Percentiles rank a stretch among this genome's conserved stretches.
Conservation (phyloP, 2,888 invertebrate species). For the Clitarchus hookeri region DNA sequence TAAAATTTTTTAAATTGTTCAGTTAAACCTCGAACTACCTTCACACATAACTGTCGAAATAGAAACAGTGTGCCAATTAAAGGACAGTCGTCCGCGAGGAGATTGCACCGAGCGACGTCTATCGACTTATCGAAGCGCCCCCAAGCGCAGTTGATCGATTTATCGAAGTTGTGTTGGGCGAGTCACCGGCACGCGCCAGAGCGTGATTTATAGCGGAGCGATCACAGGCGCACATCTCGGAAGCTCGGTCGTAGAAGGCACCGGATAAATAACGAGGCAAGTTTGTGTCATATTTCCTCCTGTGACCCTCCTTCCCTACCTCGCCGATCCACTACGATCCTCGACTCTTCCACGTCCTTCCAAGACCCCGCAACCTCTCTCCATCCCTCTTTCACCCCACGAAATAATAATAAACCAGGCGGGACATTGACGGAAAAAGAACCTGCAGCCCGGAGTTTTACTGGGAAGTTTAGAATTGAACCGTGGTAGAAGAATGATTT, state of each 20-base stretch:
- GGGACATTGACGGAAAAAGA: neutral
- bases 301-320: neutral
- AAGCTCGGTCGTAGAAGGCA: neutral
- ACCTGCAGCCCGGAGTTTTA: neutral
- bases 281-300: neutral
- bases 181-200: too few species aligned
- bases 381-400: neutral
- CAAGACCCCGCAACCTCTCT: neutral
- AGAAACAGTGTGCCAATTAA: too few species aligned
- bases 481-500: neutral
- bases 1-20: too few species aligned
- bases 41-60: too few species aligned
- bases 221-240: neutral
- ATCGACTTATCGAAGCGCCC: too few species aligned
- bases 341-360: neutral
- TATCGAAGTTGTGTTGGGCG: too few species aligned
- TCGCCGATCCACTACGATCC: neutral
- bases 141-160: too few species aligned
- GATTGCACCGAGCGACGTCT: too few species aligned
- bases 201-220: neutral
- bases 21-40: too few species aligned
- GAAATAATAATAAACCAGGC: slow-evolving; percentile 7
- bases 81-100: too few species aligned
- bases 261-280: neutral
- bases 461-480: neutral